Evolutionary conservation across 2,113 vertebrate genomes (phyloP), one percentile per base, ranked within the genome.

Genomic region (Pantherophis guttatus): DNA sequence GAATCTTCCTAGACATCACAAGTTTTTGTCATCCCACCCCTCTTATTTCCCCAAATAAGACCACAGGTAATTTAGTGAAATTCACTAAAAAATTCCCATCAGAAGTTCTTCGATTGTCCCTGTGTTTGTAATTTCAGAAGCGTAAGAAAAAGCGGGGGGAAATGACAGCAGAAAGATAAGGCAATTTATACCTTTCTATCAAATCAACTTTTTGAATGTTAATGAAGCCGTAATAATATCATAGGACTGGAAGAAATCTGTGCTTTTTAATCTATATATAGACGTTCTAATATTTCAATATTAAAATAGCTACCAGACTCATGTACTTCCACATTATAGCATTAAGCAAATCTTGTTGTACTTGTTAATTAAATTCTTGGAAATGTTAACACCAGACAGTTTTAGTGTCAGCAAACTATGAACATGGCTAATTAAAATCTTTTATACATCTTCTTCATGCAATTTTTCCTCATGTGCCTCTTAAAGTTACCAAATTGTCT

Each of bases 301-400:
- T 96, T 96, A 92, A 96, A 94, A 96, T 52, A 94, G 53, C 91
- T 93, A 93, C 39, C 39, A 91, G 93, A 94, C 70, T 95, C 86
- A 86, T 95, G 58, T 92, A 96, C 90, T 92, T 81, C 86, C 26
- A 91, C 53, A 94, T 94, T 93, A 92, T 12, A 92, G 19, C 90
- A 95, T 95, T 95, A 95, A 94, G 44, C 86, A 96, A 95, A 94
- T 26, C n/a, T 24, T 94, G 53, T 59, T 93, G 57, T 94, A 95
- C 62, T 93, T 95, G 88, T 96, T 96, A 96, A 95, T 96, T 95
- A 96, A 97, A 94, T 88, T 65, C 48, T 94, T 95, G 85, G 81
- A 96, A 96, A 89, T 96, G 95, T 95, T 97, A 95, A 93, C 92
- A 94, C n/a, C n/a, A 95, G 33, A 90, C 39, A 93, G 33, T 94